These are phyloP conservation scores for Thamnophis elegans DNA, from an alignment of 2,797 vertebrate species.

Conservation along the genomic window DNA sequence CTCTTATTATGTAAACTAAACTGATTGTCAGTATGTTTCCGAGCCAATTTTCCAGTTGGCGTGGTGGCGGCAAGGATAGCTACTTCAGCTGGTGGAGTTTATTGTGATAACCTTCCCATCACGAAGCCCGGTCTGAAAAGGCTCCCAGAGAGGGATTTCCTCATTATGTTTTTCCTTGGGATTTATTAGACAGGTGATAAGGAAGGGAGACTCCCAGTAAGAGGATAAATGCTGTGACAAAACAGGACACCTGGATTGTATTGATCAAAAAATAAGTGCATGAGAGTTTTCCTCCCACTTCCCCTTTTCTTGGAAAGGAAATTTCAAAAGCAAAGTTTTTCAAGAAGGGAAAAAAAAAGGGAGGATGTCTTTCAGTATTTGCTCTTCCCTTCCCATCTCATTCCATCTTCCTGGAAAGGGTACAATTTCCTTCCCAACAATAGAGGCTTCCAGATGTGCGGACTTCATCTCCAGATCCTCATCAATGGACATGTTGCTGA, in stretches of 20 bases:
- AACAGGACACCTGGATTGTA: neutral
- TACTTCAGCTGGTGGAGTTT: neutral
- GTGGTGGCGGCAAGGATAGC: neutral
- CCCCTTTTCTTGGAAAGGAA: neutral
- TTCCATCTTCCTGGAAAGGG: neutral
- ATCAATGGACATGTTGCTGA: neutral
- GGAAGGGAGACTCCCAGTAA: neutral
- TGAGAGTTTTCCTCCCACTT: neutral
- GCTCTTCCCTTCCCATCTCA: neutral
- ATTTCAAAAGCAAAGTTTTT: neutral
- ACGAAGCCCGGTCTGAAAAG: neutral
- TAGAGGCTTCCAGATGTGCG: neutral
- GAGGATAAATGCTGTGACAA: neutral
- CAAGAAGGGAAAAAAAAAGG: neutral
- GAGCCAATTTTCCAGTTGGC: neutral
- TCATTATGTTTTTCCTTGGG: neutral
- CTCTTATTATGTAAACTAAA: too few relatives aligned
- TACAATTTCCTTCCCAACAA: neutral
- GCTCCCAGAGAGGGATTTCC: neutral
- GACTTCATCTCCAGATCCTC: neutral
- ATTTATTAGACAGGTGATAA: neutral
- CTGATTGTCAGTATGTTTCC: neutral
- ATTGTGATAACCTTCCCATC: neutral
- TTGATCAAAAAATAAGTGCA: neutral
- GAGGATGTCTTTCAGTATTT: neutral